Base-by-base conservation (phyloP, 1,140 invertebrate species). In the Homarus americanus region DNA sequence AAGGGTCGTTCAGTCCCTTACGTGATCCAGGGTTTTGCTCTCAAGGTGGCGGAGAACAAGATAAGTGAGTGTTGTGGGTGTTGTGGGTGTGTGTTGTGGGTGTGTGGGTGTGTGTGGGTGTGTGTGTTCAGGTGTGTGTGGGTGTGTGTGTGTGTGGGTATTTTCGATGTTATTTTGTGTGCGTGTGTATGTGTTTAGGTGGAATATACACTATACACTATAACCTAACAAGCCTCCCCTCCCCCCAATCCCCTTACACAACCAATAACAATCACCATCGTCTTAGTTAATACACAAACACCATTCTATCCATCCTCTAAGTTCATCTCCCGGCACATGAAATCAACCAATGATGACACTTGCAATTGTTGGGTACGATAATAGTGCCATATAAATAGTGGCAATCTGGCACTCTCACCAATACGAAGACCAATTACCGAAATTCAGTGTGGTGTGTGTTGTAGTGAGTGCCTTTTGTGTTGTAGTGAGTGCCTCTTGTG, bases 1-100 rank as follows among this genome's bases (percentile, higher is more conserved):
- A 98, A 98, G 94, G 98, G 97, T 73, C 96, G 96, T 84, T 97
- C 97, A 91, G 97, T 98, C 93, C 96, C 96, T 36, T 96, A 96
- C 87, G 95, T 97, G 0, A 94, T 98, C 20, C 97, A 98, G 93
- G 97, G 97, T 93, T 97, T 97, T 93, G 96, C 97, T 88, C 96
- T 98, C 93, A 97, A 97, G 93, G 97, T 97, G 94, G 97, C 97
- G 2, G 96, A 97, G 93, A 97, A 96, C 94, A 96, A 96, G 93
- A 96, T 87, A 34, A 87, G 85, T 87, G 34, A 87, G 85, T 87
- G 7, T 4, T 20, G 12, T 20, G 17, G 17, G 17, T 15, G 0
- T 15, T 58, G 53, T 49, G 40, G 12, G 75, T 44, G 40, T 28
- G 32, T 72, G 32, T 28, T 72, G 5, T 72, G 5, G 24, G 66